A percentile compares a stretch with the other conserved stretches of the same genome.
Evolutionary conservation across 2,797 vertebrate species (phyloP).

Genomic region (Chelonia mydas): DNA sequence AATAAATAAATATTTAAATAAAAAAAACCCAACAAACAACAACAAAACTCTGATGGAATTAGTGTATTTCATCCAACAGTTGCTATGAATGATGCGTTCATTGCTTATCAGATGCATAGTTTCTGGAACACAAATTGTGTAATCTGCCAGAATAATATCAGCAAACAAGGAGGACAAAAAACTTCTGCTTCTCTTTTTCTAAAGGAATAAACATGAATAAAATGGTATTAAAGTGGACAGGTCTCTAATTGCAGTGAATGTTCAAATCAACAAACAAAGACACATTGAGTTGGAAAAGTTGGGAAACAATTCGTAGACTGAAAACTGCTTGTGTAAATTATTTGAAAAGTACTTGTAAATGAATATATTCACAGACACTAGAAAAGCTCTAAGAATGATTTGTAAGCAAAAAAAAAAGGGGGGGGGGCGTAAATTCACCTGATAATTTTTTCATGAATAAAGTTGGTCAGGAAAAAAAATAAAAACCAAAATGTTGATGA

Average conservation of each 20-base stretch:
- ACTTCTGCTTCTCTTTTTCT: constrained; percentile 4
- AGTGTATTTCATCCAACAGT: background rate
- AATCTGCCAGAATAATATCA: constrained; percentile 1
- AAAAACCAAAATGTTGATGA: background rate
- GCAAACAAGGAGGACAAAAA: background rate
- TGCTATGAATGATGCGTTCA: background rate
- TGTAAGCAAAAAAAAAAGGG: background rate
- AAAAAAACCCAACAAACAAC: background rate
- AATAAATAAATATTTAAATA: background rate
- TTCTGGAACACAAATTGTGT: background rate
- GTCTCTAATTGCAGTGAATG: background rate
- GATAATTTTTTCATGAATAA: background rate
- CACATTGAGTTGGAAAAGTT: background rate
- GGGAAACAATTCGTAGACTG: background rate
- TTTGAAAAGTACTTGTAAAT: background rate
- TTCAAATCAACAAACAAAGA: background rate
- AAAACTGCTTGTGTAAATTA: background rate
- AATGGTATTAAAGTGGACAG: background rate
- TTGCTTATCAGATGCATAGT: background rate
- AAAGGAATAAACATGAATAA: constrained; percentile 6
- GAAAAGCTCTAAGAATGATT: background rate
- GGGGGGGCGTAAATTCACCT: background rate
- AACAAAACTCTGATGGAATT: background rate
- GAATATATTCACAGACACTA: background rate
- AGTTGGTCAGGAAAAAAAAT: background rate